These are phyloP conservation scores for Standfussiana lucernea DNA, from an alignment of 2,888 invertebrate genomes.

Conservation along the genomic window DNA sequence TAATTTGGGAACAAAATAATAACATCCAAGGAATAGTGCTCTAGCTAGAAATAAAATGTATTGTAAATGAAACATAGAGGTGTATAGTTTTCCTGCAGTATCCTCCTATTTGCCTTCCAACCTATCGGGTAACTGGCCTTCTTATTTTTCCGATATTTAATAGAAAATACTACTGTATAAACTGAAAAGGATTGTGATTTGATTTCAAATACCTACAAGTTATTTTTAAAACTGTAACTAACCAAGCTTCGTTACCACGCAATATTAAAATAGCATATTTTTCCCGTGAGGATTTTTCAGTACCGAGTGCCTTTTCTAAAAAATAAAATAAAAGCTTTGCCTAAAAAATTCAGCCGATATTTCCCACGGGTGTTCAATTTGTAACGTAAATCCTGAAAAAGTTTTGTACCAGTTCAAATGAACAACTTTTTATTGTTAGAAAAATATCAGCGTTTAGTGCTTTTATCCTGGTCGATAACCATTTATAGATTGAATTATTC, in stretches of 20 bases:
- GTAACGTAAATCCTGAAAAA: constrained; percentile 22
- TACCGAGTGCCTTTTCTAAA: constrained; percentile 6
- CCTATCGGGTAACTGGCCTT: neutral
- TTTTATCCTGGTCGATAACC: neutral
- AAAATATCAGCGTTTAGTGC: neutral
- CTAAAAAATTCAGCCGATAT: constrained; percentile 24
- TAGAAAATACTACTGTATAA: neutral
- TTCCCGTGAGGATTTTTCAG: constrained; percentile 7
- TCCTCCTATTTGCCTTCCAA: neutral
- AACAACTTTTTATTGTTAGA: neutral
- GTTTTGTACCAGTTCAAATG: constrained; percentile 11
- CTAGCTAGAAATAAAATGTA: neutral
- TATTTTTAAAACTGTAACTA: constrained; percentile 10
- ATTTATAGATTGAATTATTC: neutral
- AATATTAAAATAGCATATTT: constrained; percentile 4
- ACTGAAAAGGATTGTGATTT: neutral
- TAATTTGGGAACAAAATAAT: neutral
- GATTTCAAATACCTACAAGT: neutral
- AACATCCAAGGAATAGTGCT: neutral
- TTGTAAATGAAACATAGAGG: neutral
- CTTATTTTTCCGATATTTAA: neutral
- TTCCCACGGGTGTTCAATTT: constrained; percentile 39
- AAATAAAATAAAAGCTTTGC: constrained; percentile 20
- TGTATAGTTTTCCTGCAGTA: neutral
- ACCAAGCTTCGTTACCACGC: neutral